Percentiles rank a stretch among this genome's conserved stretches.
phyloP scores from a whole-genome alignment of 1,140 invertebrate species.

The Halyomorpha halys region DNA sequence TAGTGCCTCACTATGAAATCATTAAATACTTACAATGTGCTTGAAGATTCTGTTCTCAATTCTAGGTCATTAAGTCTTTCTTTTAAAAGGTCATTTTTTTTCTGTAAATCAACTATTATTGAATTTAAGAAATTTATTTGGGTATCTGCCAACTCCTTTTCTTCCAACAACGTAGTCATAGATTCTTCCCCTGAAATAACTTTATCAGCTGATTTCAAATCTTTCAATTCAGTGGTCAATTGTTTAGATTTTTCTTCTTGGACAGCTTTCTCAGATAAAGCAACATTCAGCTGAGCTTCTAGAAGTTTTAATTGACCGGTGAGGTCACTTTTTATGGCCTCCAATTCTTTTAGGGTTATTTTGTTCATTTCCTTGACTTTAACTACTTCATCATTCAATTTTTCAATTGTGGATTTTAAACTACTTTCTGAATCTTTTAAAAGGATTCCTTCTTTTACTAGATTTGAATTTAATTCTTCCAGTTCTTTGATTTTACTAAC shows the following conservation, averaged over 20 bases:
- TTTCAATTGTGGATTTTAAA: neutral
- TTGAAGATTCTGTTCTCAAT: constrained; percentile 22
- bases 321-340: neutral
- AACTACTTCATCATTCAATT: neutral
- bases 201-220: neutral
- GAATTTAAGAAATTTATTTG: constrained; percentile 91
- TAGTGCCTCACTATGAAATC: no score
- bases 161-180: constrained; percentile 38
- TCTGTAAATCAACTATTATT: constrained; percentile 90
- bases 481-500: neutral
- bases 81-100: constrained; percentile 75
- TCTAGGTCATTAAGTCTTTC: constrained; percentile 61
- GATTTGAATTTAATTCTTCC: neutral
- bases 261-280: neutral
- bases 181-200: neutral
- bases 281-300: constrained; percentile 1
- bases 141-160: constrained; percentile 51
- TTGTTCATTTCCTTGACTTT: neutral
- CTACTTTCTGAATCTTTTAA: neutral
- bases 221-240: neutral
- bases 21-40: constrained; percentile 2
- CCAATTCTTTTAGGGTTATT: neutral
- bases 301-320: neutral
- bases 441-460: neutral
- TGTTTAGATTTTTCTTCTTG: constrained; percentile 1